These are phyloP conservation scores for Phaethon lepturus DNA, from an alignment of 2,113 vertebrate species.

Conservation along the genomic window DNA sequence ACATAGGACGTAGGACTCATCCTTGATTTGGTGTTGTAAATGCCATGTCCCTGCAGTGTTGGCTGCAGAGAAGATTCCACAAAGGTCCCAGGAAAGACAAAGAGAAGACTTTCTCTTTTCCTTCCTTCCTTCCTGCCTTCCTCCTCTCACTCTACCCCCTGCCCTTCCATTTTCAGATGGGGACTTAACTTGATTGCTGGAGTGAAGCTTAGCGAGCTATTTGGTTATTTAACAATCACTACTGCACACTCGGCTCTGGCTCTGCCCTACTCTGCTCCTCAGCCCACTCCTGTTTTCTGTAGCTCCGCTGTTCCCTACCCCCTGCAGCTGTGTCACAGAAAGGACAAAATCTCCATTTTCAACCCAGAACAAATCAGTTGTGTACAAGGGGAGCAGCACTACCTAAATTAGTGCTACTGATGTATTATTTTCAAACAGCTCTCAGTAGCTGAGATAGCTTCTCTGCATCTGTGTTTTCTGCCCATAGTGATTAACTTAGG, in stretches of 20 bases:
- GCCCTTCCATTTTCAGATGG: not conserved
- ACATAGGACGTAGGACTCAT: not conserved
- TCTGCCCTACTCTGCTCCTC: not conserved
- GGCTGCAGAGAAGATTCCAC: not conserved
- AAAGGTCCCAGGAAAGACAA: not conserved
- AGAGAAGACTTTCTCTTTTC: not conserved
- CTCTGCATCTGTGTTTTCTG: not conserved
- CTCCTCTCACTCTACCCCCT: not conserved
- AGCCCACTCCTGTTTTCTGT: not conserved
- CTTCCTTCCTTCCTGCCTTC: not conserved
- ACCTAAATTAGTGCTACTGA: not conserved
- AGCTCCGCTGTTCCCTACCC: not conserved
- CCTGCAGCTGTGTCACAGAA: not conserved
- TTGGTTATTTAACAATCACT: not conserved
- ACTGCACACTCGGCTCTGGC: not conserved
- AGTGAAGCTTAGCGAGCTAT: not conserved
- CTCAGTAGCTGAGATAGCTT: not conserved
- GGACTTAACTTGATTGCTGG: not conserved
- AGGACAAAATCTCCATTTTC: not conserved
- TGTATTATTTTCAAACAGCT: not conserved
- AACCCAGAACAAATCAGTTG: not conserved
- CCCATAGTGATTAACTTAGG: not conserved
- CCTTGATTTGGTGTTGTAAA: not conserved
- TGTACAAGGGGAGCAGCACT: not conserved
- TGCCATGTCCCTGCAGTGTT: not conserved